A percentile compares a stretch with the other conserved stretches of the same genome.
Conservation (phyloP, 2,797 vertebrate species). For the Enteromius mattozi region DNA sequence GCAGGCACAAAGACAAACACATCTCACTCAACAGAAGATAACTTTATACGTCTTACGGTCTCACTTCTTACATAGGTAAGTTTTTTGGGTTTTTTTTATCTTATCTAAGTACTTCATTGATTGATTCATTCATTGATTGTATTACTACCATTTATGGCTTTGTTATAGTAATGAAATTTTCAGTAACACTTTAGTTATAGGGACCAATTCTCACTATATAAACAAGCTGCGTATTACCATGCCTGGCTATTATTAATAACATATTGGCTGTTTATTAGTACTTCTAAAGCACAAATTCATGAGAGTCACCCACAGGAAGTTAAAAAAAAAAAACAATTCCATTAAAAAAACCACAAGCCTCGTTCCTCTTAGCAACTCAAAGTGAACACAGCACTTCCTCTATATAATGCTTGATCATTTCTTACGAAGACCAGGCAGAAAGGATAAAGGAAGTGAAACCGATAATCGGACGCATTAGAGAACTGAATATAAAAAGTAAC, state of each 20-base stretch:
- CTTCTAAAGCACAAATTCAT: not conserved
- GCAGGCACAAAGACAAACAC: not conserved
- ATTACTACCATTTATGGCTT: not conserved
- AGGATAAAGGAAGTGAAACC: slow-evolving; percentile 19
- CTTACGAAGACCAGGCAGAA: not conserved
- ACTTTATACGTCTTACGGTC: not conserved
- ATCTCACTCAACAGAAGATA: not conserved
- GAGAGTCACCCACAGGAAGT: slow-evolving; percentile 36
- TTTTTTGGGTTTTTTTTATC: too few species aligned
- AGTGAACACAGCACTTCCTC: slow-evolving; percentile 38
- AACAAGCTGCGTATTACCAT: not conserved
- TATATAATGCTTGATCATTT: not conserved
- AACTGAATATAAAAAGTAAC: slow-evolving; percentile 3
- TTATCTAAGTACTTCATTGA: too few species aligned
- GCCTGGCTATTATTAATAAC: too few species aligned
- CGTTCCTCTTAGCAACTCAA: slow-evolving; percentile 27
- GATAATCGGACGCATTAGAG: not conserved
- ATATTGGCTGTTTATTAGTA: not conserved
- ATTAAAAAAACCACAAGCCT: slow-evolving; percentile 40
- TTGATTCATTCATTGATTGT: too few species aligned
- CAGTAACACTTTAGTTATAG: not conserved
- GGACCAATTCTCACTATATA: not conserved
- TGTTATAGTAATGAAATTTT: not conserved
- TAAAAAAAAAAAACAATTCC: slow-evolving; percentile 13
- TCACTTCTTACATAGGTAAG: too few species aligned